A percentile compares a stretch with the other conserved stretches of the same genome.
Evolutionary conservation across 2,888 invertebrate species (phyloP).

Genomic region (Heliconius ethilla): DNA sequence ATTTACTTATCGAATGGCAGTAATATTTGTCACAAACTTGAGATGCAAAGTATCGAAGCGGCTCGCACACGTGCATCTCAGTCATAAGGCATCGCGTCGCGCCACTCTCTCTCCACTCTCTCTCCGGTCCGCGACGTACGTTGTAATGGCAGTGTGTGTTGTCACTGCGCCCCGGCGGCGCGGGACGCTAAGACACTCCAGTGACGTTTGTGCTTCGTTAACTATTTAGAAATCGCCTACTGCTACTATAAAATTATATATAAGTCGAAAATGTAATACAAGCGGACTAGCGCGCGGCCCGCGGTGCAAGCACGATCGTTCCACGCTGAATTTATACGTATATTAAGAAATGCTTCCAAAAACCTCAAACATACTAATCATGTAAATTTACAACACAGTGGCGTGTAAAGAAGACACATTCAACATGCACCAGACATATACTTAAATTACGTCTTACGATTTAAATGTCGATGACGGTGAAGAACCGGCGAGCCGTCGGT

Average conservation of each 20-base stretch:
- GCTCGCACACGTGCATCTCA: conserved; percentile 51
- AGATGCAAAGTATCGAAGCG: conserved; percentile 53
- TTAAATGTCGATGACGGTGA: conserved; percentile 58
- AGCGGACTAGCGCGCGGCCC: conserved; percentile 73
- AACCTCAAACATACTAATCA: conserved; percentile 69
- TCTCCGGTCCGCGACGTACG: conserved; percentile 64
- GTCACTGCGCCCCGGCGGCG: conserved; percentile 60
- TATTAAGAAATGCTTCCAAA: conserved; percentile 78
- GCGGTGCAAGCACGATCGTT: conserved; percentile 76
- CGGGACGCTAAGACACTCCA: conserved; percentile 70
- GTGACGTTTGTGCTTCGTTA: conserved; percentile 74
- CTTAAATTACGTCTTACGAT: conserved; percentile 61
- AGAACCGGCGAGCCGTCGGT: conserved; percentile 47
- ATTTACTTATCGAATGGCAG: conserved; percentile 80
- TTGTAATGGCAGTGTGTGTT: conserved; percentile 79
- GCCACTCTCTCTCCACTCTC: conserved; percentile 50
- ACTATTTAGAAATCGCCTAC: conserved; percentile 66
- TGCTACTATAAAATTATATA: conserved; percentile 68
- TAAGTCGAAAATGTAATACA: conserved; percentile 59
- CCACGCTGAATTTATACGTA: conserved; percentile 68
- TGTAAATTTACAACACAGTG: conserved; percentile 72
- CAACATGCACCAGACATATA: conserved; percentile 74
- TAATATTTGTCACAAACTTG: conserved; percentile 71
- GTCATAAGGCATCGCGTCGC: conserved; percentile 72
- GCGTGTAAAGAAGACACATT: conserved; percentile 78